Evolutionary conservation across 2,113 vertebrate genomes (phyloP), one percentile per base, ranked within the genome.

Genomic region (Camelus bactrianus): DNA sequence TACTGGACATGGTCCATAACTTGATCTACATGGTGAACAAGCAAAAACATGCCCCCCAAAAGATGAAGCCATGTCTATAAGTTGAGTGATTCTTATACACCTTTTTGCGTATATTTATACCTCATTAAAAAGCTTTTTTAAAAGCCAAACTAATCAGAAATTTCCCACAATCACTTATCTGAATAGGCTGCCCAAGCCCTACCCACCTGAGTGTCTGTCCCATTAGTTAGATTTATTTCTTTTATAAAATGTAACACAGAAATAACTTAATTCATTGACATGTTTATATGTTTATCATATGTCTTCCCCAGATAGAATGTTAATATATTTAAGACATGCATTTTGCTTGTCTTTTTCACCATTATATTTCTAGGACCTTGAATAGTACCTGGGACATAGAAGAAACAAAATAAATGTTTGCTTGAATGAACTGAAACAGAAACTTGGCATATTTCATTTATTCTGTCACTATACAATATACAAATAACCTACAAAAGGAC

Each of bases 211-310:
- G 4, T 64, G 11, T 52, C 54, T 70, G 42, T 62, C 16, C 4
- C 10, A 50, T 65, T 77, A 56, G 5, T 93, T 30, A 80, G 30
- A 10, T 70, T 88, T 75, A 75, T 52, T 89, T 73, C 8, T 26
- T 83, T 94, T 50, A 48, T 14, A 54, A 22, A 94, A 84, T 19
- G 89, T 64, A 90, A 48, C 16, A 73, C 35, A 82, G 8, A 96
- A 95, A 28, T 82, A 67, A 72, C 3, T 5, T 32, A 35, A 56
- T 20, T 1, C 65, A 81, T 54, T 58, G 76, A 72, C 91, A 83
- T 67, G 3, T 8, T 70, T n/a, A 48, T 12, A 32, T 15, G 4
- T 32, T 91, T 93, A 72, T 50, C 54, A 20, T 67, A 81, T 52
- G 6, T 86, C 13, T 83, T 32, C 14, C 10, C 7, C 9, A 80